Evolutionary conservation across 2,113 vertebrate species (phyloP), one percentile per base, ranked within the genome.

Genomic region (Peucedramus taeniatus): DNA sequence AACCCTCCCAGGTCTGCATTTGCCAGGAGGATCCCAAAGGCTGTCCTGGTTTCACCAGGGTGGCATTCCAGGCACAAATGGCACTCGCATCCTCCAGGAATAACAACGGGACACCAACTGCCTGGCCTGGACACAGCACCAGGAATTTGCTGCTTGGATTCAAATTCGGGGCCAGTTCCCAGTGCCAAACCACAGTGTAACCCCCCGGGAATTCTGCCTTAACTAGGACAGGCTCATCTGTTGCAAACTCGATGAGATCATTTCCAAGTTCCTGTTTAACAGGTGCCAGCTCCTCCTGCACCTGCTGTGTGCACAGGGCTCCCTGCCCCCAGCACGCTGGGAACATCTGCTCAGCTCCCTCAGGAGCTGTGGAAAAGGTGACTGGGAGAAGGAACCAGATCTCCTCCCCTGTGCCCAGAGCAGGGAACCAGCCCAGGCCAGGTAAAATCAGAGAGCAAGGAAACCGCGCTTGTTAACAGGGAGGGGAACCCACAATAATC

Each of bases 281-380:
- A 96, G 95, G 94, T 96, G 94, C 83, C 84, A 88, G 92, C 83
- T 95, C 90, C 83, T 81, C 49, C 92, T 90, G 94, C 93, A 83
- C 96, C 96, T 94, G 90, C 93, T 66, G 6, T 3, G 37, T 40
- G 90, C 85, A 23, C 7, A 45, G 72, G 37, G 87, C 60, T 26
- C 77, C 51, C 60, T 42, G 86, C 61, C 82, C 65, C 69, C 82
- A 13, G 9, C 78, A 9, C 1, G 42, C 85, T 5, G 37, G 42
- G 72, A 81, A 81, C 90, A 95, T 86, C 93, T 64, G 92, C 83
- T 86, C 90, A 14, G 85, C 90, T 92, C 88, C 87, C 72, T 33
- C 68, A 6, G 78, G 63, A 87, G 54, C 79, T 86, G 85, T 47
- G 70, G 42, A 72, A 56, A 90, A 93, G 82, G 84, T 16, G 85